Evolutionary conservation across 2,113 vertebrate species (phyloP), one percentile per base, ranked within the genome.

Genomic region (Sarotherodon lohbergeri): DNA sequence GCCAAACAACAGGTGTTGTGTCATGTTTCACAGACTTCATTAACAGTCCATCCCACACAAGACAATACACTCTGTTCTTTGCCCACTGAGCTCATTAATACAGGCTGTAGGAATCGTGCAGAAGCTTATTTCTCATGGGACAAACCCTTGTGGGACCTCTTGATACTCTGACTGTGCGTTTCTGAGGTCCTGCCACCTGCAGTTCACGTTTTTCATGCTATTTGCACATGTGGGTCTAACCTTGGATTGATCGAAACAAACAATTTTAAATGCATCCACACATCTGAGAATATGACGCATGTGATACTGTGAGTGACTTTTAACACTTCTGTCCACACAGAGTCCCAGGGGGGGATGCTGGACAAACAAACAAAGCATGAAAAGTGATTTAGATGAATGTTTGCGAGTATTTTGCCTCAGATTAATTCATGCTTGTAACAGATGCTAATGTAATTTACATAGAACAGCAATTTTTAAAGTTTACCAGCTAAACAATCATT

Each of bases 1-100:
- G 27, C 66, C 81, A 86, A 90, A 93, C 91, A 94, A 73, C 93
- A 95, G 94, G 94, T 94, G 95, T 92, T 88, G 94, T 93, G 90
- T 94, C 91, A 87, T 86, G 90, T 94, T 94, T 94, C 90, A 90
- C 81, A 83, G 86, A 56, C 88, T 81, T 91, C 92, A 89, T 91
- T 88, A 93, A 84, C 83, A 81, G 63, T 76, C 54, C 87, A 50
- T 90, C 90, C 88, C 89, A 92, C 90, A 90, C 90, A 83, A 81
- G 88, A 93, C 90, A 94, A 91, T 90, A 54, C 91, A 85, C 86
- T 88, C 32, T 82, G 86, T 88, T 90, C 80, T 85, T 88, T 91
- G 85, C 83, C 59, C 66, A 48, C 89, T 36, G 54, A 50, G 79
- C 86, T 93, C 90, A 95, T 95, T 94, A 94, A 92, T 86, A 91